Conservation (phyloP, 2,888 invertebrate species). For the Oscheius onirici region DNA sequence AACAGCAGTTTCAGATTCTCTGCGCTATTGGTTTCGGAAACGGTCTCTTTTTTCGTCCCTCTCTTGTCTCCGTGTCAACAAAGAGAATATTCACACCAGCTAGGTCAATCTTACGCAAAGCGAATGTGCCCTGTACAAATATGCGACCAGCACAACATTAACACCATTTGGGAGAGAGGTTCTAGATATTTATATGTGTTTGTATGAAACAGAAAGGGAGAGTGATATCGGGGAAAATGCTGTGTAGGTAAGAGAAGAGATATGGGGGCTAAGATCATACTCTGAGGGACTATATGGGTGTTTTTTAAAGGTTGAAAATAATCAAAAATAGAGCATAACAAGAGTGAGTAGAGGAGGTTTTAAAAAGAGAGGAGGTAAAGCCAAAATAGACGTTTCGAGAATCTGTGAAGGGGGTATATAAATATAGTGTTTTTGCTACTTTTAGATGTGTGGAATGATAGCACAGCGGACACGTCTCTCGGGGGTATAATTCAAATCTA, state of each 20-base stretch:
- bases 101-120: slow-evolving; percentile 26
- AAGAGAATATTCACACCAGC: background rate
- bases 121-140: too few relatives aligned
- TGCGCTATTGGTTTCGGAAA: too few relatives aligned
- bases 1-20: too few relatives aligned
- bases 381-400: slow-evolving; percentile 2
- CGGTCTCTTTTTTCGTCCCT: background rate
- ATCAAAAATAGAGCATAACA: slow-evolving; percentile 24
- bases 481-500: slow-evolving; percentile 26
- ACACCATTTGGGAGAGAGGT: too few relatives aligned
- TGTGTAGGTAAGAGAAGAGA: too few relatives aligned
- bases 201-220: too few relatives aligned
- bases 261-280: slow-evolving; percentile 11
- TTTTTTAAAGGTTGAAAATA: background rate
- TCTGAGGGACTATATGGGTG: slow-evolving; percentile 8
- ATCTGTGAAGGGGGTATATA: background rate
- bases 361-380: slow-evolving; percentile 14
- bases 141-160: too few relatives aligned
- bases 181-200: too few relatives aligned
- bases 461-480: slow-evolving; percentile 32
- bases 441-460: slow-evolving; percentile 33
- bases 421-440: slow-evolving; percentile 22
- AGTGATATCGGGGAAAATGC: too few relatives aligned
- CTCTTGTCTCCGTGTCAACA: background rate
- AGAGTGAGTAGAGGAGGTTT: slow-evolving; percentile 30